Conservation (phyloP, 2,113 vertebrate genomes). For the Calonectris borealis region DNA sequence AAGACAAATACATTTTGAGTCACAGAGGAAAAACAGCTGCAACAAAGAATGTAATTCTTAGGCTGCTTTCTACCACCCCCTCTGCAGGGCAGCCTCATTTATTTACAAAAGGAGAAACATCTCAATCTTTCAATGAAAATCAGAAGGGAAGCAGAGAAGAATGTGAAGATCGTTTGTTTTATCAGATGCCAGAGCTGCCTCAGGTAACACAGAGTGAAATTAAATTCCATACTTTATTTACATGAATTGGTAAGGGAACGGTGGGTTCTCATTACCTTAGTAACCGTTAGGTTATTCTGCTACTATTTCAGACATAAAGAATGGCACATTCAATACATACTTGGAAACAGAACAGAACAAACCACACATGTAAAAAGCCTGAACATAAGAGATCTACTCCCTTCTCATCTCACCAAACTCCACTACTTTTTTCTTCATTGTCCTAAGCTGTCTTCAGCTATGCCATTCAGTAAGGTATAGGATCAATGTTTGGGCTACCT, state of each 20-base stretch:
- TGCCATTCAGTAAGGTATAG: not conserved
- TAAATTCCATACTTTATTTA: slow-evolving; percentile 57
- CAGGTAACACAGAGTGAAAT: slow-evolving; percentile 44
- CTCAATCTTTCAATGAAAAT: not conserved
- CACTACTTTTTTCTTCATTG: slow-evolving; percentile 1
- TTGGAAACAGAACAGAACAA: not conserved
- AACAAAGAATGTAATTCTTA: not conserved
- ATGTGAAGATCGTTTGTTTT: slow-evolving; percentile 34
- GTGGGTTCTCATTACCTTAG: slow-evolving; percentile 7
- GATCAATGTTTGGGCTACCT: not conserved
- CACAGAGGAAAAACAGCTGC: not conserved
- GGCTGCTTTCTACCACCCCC: not conserved
- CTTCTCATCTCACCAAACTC: slow-evolving; percentile 1
- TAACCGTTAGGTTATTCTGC: slow-evolving; percentile 31
- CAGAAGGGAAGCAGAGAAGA: not conserved
- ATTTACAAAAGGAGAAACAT: slow-evolving; percentile 14
- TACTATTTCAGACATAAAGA: not conserved
- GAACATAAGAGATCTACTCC: not conserved
- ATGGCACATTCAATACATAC: not conserved
- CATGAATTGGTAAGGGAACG: not conserved
- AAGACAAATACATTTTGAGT: slow-evolving; percentile 3
- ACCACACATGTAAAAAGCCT: not conserved
- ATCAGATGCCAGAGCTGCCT: slow-evolving; percentile 31
- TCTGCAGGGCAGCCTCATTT: not conserved
- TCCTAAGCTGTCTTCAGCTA: slow-evolving; percentile 15